A percentile compares a stretch with the other conserved stretches of the same genome.
phyloP scores from a whole-genome alignment of 2,888 invertebrate species.

The Drosophila melanocephala region DNA sequence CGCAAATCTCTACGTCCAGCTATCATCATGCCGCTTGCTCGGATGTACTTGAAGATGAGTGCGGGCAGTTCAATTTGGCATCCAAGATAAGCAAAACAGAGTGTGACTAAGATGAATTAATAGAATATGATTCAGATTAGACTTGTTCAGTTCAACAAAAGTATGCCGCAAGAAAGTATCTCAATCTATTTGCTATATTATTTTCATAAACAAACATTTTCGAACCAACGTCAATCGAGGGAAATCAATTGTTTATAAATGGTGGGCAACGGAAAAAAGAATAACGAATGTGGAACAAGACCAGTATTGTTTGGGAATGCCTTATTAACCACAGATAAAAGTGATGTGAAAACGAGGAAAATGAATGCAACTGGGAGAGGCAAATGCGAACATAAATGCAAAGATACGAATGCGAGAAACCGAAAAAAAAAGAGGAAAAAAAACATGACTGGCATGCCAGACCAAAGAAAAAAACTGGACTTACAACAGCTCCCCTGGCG shows the following conservation, averaged over 20 bases:
- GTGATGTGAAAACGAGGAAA: conserved; percentile 3
- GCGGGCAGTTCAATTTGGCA: neutral
- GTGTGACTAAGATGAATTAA: conserved; percentile 27
- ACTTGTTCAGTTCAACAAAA: conserved; percentile 12
- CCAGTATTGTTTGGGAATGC: conserved; percentile 20
- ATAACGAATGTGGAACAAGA: conserved; percentile 14
- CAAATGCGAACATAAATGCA: conserved; percentile 13
- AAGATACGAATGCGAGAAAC: neutral
- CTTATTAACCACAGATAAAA: conserved; percentile 12
- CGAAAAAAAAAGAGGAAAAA: conserved; percentile 1
- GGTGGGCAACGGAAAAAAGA: neutral
- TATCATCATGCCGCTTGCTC: conserved; percentile 1
- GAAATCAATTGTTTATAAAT: conserved; percentile 42
- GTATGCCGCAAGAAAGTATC: conserved; percentile 15
- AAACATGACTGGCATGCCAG: conserved; percentile 7
- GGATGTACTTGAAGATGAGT: conserved; percentile 9
- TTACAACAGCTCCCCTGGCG: conserved; percentile 21
- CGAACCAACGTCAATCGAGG: conserved; percentile 47
- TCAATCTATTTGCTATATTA: conserved; percentile 29
- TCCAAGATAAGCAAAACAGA: neutral
- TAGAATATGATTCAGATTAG: neutral
- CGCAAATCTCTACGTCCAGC: conserved; percentile 43
- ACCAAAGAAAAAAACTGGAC: conserved; percentile 48
- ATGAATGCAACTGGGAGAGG: conserved; percentile 45
- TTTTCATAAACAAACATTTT: conserved; percentile 34